Conservation (phyloP, 2,888 invertebrate species). For the Eupithecia exiguata region DNA sequence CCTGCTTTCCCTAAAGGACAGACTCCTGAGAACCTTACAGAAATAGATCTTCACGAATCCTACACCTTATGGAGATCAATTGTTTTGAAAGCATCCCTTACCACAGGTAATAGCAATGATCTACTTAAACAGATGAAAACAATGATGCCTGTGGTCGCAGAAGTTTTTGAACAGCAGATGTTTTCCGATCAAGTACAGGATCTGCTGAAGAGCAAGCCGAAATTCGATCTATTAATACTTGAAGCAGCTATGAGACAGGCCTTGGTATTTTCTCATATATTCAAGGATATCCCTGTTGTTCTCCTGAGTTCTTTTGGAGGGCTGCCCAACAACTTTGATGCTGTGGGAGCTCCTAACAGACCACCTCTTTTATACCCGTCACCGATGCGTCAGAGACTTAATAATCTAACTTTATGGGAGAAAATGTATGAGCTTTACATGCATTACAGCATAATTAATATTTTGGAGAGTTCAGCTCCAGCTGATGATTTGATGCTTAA, state of each 20-base stretch:
- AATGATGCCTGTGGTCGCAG: neutral
- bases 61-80: slow-evolving; percentile 47
- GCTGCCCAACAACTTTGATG: slow-evolving; percentile 11
- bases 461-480: slow-evolving; percentile 20
- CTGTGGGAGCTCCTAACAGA: slow-evolving; percentile 28
- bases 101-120: slow-evolving; percentile 23
- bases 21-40: slow-evolving; percentile 62
- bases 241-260: slow-evolving; percentile 42
- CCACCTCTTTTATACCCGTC: slow-evolving; percentile 30
- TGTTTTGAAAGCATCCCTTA: slow-evolving; percentile 19
- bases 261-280: slow-evolving; percentile 39
- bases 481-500: slow-evolving; percentile 39
- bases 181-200: slow-evolving; percentile 27
- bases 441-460: slow-evolving; percentile 9
- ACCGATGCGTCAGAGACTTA: slow-evolving; percentile 19
- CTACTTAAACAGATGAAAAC: slow-evolving; percentile 21
- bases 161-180: slow-evolving; percentile 15
- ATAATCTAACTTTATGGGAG: slow-evolving; percentile 32
- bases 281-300: slow-evolving; percentile 43
- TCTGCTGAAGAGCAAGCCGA: slow-evolving; percentile 36
- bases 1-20: slow-evolving; percentile 58
- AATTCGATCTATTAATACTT: slow-evolving; percentile 44
- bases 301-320: slow-evolving; percentile 40
- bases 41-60: slow-evolving; percentile 59
- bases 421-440: slow-evolving; percentile 35